Evolutionary conservation across 2,797 vertebrate species (phyloP).

Genomic region (Emydoidea blandingii): DNA sequence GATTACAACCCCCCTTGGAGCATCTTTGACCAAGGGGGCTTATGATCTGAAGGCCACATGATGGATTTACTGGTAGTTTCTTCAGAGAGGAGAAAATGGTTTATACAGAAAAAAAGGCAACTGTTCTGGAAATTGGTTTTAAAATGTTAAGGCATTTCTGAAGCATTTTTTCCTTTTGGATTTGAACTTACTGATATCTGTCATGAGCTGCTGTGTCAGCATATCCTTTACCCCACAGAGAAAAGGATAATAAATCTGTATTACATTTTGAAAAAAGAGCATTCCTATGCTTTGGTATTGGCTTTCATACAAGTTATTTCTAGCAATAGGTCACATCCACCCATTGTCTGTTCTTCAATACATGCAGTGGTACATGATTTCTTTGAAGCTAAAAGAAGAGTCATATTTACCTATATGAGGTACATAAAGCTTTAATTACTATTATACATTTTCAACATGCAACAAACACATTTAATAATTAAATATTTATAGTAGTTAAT

Average conservation of each 20-base stretch:
- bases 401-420: not conserved
- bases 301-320: conserved; percentile 63
- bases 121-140: conserved; percentile 34
- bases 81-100: conserved; percentile 4
- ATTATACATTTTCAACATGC: not conserved
- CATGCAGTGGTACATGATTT: not conserved
- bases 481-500: not conserved
- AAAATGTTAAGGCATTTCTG: conserved; percentile 24
- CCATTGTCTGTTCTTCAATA: conserved; percentile 42
- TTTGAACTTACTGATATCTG: conserved; percentile 49
- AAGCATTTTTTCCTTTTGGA: conserved; percentile 56
- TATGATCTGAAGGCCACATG: conserved; percentile 21
- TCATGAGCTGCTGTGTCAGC: conserved; percentile 57
- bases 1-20: not conserved
- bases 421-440: conserved; percentile 7
- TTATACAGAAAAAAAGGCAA: not conserved
- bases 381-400: not conserved
- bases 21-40: not conserved
- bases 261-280: conserved; percentile 56
- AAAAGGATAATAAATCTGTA: conserved; percentile 52
- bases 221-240: conserved; percentile 37
- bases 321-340: conserved; percentile 63
- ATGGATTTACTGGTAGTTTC: conserved; percentile 20
- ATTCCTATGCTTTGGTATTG: conserved; percentile 40
- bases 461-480: not conserved